Base-by-base conservation (phyloP, 2,113 vertebrate species). In the Gnathonemus longibarbis region DNA sequence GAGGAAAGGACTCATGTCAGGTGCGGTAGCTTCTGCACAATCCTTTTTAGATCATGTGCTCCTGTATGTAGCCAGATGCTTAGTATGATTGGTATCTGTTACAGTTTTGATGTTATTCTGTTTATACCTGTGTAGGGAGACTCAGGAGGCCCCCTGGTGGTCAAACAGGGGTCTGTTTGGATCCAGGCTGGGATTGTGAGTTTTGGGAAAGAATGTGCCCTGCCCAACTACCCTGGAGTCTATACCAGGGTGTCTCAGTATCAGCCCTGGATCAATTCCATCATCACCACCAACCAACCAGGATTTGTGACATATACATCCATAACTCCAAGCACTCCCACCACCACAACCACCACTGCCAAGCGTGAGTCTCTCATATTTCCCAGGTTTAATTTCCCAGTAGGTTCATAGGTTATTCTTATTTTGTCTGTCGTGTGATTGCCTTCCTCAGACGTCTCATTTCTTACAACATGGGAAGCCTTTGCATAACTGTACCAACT, bases 1-100 rank as follows among this genome's bases (percentile, higher is more conserved):
- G 96, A 50, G 95, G 94, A 50, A 96, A 92, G 84, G 96, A 96
- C 3, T 94, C 96, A 31, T 97, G 96, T 50, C 92, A 93, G 92
- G 91, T 92, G 49, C 19, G 21, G 49, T 13, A 1, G 88, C 90
- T 48, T 84, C 39, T 46, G 1, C 39, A 8, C 7, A 24, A 19
- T 84, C 21, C 0, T 46, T 84, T n/a, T 3, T 35, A 35, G 35
- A 35, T 35, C 35, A 35, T 35, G 2, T 35, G 35, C 35, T 35
- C 35, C 35, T 35, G 35, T 35, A 2, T 35, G 35, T 35, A 35
- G 35, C 35, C 35, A 35, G 35, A 35, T 35, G 35, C 35, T 35
- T 35, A 35, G 35, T 35, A 35, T 35, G 35, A 35, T 35, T 35
- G 35, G 35, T 35, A 35, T 35, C 35, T 35, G 35, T 35, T 35